These are phyloP conservation scores for Spinibarbus caldwelli DNA, from an alignment of 2,797 vertebrate genomes.

Conservation along the genomic window DNA sequence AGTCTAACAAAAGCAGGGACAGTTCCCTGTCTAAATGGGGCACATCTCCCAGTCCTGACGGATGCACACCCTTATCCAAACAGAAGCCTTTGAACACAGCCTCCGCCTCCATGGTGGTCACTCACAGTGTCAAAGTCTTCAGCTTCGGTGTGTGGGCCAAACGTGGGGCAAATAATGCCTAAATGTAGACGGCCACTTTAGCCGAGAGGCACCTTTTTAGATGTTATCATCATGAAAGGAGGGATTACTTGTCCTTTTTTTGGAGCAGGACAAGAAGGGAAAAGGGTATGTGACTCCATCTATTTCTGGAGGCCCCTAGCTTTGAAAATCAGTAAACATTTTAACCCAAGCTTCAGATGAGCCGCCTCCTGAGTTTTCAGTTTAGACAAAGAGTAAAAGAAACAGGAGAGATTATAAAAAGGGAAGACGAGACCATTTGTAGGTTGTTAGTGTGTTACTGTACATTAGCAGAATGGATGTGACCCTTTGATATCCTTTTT, in stretches of 20 bases:
- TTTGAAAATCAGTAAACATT: constrained; percentile 64
- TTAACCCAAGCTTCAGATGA: constrained; percentile 60
- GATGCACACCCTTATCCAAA: constrained; percentile 59
- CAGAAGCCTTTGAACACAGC: constrained; percentile 56
- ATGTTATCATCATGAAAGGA: constrained; percentile 77
- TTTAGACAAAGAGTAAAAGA: constrained; percentile 45
- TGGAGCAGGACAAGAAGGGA: constrained; percentile 21
- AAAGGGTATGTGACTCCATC: constrained; percentile 50
- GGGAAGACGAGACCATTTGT: constrained; percentile 31
- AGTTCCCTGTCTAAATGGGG: constrained; percentile 38
- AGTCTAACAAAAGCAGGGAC: constrained; percentile 62
- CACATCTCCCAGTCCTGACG: constrained; percentile 31
- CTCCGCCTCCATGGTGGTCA: constrained; percentile 62
- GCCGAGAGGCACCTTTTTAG: constrained; percentile 75
- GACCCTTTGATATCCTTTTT: constrained; percentile 57
- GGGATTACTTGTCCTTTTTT: constrained; percentile 65
- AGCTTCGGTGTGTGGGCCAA: constrained; percentile 70
- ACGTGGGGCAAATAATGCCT: constrained; percentile 62
- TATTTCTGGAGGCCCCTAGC: constrained; percentile 53
- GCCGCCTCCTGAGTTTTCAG: constrained; percentile 40
- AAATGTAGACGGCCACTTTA: constrained; percentile 51
- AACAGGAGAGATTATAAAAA: constrained; percentile 34
- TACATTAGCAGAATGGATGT: constrained; percentile 53
- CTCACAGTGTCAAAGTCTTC: constrained; percentile 32
- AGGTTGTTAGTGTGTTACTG: constrained; percentile 50